Conservation (phyloP, 2,797 vertebrate species). For the Bradypodion ventrale region DNA sequence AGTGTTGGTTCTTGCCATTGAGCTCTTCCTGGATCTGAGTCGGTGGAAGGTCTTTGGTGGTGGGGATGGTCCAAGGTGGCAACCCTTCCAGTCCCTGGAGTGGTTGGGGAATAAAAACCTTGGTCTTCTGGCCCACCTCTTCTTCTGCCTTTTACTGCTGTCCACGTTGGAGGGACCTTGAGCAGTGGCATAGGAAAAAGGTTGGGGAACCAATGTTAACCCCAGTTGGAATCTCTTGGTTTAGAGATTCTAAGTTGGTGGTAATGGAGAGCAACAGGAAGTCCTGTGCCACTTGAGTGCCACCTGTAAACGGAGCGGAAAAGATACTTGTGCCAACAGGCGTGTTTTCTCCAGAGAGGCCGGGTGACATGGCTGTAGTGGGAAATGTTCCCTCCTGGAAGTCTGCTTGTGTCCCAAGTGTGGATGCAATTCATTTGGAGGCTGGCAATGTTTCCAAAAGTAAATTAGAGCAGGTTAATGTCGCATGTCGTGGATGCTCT, state of each 20-base stretch:
- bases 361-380: background rate
- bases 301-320: background rate
- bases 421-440: background rate
- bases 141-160: background rate
- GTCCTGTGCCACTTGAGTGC: background rate
- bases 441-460: background rate
- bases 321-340: background rate
- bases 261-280: no score
- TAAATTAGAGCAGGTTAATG: background rate
- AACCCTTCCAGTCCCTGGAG: no score
- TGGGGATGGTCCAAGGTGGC: no score
- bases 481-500: background rate
- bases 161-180: background rate
- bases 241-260: no score
- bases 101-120: no score
- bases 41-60: no score
- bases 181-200: no score
- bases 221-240: no score
- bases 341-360: background rate
- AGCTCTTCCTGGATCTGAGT: no score
- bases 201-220: no score
- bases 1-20: no score
- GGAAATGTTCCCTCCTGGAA: background rate
- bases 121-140: background rate
- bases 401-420: no score